Evolutionary conservation across 2,888 invertebrate genomes (phyloP).

Genomic region (Fragum fragum): DNA sequence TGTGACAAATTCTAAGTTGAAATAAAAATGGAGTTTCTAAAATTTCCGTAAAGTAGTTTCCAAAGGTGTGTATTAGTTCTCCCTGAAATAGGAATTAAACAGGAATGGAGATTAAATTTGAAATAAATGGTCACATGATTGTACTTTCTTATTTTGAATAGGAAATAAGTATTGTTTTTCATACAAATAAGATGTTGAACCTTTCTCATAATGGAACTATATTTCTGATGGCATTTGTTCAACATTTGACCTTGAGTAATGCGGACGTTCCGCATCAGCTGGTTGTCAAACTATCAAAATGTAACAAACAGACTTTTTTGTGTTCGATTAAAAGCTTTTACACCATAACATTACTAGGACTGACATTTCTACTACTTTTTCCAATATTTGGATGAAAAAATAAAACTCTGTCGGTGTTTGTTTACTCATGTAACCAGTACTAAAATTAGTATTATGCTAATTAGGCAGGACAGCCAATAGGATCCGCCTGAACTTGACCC

Average conservation of each 20-base stretch:
- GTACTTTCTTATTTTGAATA: too few species aligned
- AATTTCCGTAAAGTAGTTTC: conserved; percentile 44
- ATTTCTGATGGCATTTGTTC: conserved; percentile 1
- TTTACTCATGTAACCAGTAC: conserved; percentile 54
- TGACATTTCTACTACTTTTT: too few species aligned
- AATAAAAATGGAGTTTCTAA: conserved; percentile 45
- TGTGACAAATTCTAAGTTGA: conserved; percentile 50
- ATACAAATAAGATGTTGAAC: too few species aligned
- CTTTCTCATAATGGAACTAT: too few species aligned
- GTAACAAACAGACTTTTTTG: not conserved
- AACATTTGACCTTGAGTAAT: conserved; percentile 18
- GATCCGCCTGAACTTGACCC: conserved; percentile 1
- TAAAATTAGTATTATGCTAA: conserved; percentile 70
- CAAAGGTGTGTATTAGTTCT: too few species aligned
- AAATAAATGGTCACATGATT: too few species aligned
- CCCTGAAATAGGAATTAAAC: too few species aligned
- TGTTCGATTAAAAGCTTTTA: too few species aligned
- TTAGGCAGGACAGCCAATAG: conserved; percentile 58
- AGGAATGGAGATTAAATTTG: too few species aligned
- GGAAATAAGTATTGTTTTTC: too few species aligned
- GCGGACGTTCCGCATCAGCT: conserved; percentile 24
- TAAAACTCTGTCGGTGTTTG: conserved; percentile 32
- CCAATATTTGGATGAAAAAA: too few species aligned
- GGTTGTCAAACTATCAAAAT: conserved; percentile 46
- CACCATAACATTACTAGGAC: too few species aligned